These are phyloP conservation scores for Phalacrocorax pelagicus DNA, from an alignment of 2,113 vertebrate genomes.

Conservation along the genomic window DNA sequence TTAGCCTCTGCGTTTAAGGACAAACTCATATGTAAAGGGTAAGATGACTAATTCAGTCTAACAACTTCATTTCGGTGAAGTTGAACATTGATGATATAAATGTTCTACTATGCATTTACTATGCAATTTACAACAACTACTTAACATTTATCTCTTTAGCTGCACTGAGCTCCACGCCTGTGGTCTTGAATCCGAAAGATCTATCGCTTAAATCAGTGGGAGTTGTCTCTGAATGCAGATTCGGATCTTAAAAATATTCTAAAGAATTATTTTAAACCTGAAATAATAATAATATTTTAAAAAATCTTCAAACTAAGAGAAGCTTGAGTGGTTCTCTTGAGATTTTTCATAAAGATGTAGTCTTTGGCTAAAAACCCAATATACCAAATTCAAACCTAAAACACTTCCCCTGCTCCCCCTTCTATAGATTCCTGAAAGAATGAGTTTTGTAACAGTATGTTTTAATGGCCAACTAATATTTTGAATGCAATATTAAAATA, in stretches of 20 bases:
- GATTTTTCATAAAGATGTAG: neutral
- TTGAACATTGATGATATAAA: neutral
- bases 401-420: neutral
- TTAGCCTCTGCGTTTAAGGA: neutral
- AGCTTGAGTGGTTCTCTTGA: neutral
- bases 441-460: neutral
- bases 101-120: neutral
- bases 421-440: neutral
- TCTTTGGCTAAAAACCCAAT: neutral
- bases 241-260: neutral
- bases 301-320: neutral
- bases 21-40: neutral
- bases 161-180: neutral
- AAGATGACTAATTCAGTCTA: neutral
- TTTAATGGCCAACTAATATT: neutral
- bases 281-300: neutral
- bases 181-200: neutral
- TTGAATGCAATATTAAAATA: conserved; percentile 15
- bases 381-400: neutral
- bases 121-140: neutral
- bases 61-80: neutral
- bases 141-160: neutral
- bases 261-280: neutral
- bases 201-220: neutral
- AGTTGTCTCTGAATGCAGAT: neutral